A percentile compares a stretch with the other conserved stretches of the same genome.
phyloP scores from a whole-genome alignment of 2,113 vertebrate species.

The Terrapene triunguis region DNA sequence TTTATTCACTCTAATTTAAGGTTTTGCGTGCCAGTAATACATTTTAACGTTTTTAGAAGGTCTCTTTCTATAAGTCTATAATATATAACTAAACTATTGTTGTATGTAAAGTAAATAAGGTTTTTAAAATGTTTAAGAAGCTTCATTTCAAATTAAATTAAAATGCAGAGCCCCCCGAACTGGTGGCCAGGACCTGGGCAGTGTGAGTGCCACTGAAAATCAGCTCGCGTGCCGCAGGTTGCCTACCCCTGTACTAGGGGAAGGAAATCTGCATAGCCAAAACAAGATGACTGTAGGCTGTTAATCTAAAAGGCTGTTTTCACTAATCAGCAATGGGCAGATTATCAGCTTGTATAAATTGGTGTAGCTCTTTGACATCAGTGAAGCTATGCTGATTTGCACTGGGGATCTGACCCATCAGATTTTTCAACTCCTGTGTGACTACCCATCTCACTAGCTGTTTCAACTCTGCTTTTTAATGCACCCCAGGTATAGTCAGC shows the following conservation, averaged over 20 bases:
- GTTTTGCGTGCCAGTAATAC: no score
- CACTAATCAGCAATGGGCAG: background rate
- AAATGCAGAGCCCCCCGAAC: no score
- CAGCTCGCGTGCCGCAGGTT: no score
- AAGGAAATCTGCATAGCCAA: background rate
- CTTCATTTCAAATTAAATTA: no score
- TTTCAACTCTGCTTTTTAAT: slow-evolving; percentile 18
- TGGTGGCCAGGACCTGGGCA: no score
- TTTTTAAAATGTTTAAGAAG: no score
- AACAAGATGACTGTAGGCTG: background rate
- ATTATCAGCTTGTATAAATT: background rate
- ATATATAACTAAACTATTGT: no score
- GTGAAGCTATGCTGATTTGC: background rate
- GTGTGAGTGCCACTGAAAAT: no score
- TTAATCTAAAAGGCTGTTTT: background rate
- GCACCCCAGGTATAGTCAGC: background rate
- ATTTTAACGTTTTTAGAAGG: no score
- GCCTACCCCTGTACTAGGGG: background rate
- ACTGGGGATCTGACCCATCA: background rate
- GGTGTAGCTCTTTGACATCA: background rate
- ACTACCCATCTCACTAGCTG: background rate
- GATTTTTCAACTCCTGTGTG: background rate
- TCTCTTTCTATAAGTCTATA: no score
- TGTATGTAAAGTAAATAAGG: no score
- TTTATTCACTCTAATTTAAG: no score